Conservation (phyloP, 2,797 vertebrate species). For the Clarias laeviceps region DNA sequence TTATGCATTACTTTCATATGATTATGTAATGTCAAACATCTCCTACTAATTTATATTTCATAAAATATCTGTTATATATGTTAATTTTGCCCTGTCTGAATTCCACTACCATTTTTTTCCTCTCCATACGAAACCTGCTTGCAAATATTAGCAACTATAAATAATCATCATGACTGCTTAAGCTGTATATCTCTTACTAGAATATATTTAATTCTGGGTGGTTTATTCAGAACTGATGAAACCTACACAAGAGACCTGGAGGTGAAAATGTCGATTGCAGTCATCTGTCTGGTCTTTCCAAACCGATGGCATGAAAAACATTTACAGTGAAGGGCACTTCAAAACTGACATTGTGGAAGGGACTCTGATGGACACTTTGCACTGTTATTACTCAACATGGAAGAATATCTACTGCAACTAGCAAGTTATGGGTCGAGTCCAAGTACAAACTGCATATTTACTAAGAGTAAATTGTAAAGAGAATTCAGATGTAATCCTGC, state of each 20-base stretch:
- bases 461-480: background rate
- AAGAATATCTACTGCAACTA: background rate
- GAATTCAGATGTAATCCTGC: no score
- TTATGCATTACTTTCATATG: background rate
- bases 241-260: background rate
- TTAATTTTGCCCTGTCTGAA: background rate
- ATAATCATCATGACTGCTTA: background rate
- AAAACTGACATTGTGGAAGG: background rate
- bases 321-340: constrained; percentile 5
- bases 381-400: constrained; percentile 9
- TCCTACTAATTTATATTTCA: background rate
- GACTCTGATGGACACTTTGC: constrained; percentile 5
- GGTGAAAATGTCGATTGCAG: background rate
- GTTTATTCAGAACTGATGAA: background rate
- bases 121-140: background rate
- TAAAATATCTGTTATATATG: background rate
- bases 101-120: background rate
- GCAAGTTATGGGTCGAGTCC: background rate
- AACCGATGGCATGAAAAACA: background rate
- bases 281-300: constrained; percentile 7
- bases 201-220: background rate
- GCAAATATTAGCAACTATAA: background rate
- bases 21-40: background rate
- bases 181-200: background rate
- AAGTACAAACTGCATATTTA: background rate